Percentiles rank a stretch among this genome's conserved stretches.
phyloP scores from a whole-genome alignment of 2,113 vertebrate genomes.

The Malurus melanocephalus region DNA sequence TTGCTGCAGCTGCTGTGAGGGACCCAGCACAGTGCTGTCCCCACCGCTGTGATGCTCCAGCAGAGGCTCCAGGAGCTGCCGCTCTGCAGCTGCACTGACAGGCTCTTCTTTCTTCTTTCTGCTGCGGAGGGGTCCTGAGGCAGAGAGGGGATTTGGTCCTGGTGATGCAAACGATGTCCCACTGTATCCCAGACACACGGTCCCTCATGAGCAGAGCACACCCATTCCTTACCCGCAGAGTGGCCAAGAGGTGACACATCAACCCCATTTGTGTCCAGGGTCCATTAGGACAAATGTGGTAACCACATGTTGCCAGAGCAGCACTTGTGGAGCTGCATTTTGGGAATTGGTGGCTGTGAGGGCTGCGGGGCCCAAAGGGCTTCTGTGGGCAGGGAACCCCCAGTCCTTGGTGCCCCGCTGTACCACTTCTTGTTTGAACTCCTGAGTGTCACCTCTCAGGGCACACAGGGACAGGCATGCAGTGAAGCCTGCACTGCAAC shows the following conservation, averaged over 20 bases:
- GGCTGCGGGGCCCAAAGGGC: not conserved
- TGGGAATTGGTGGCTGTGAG: not conserved
- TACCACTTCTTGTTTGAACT: too few species aligned
- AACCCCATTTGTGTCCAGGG: not conserved
- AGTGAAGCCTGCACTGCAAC: not conserved
- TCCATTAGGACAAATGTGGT: too few species aligned
- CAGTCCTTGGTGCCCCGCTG: fast-evolving
- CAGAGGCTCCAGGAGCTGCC: not conserved
- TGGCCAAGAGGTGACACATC: not conserved
- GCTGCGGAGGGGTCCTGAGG: not conserved
- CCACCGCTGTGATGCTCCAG: fast-evolving
- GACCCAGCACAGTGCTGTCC: fast-evolving
- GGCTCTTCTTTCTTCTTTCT: too few species aligned
- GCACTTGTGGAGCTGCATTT: not conserved
- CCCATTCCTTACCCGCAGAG: fast-evolving
- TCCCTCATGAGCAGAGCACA: fast-evolving
- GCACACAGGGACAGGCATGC: not conserved
- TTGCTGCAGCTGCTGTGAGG: too few species aligned
- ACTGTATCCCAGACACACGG: too few species aligned
- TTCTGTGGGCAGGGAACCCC: too few species aligned
- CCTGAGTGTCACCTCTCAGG: too few species aligned
- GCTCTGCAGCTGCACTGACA: not conserved
- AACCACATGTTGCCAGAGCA: fast-evolving
- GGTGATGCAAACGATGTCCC: fast-evolving
- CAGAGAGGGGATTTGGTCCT: not conserved